Evolutionary conservation across 2,888 invertebrate species (phyloP), one percentile per base, ranked within the genome.

Genomic region (Penaeus monodon): DNA sequence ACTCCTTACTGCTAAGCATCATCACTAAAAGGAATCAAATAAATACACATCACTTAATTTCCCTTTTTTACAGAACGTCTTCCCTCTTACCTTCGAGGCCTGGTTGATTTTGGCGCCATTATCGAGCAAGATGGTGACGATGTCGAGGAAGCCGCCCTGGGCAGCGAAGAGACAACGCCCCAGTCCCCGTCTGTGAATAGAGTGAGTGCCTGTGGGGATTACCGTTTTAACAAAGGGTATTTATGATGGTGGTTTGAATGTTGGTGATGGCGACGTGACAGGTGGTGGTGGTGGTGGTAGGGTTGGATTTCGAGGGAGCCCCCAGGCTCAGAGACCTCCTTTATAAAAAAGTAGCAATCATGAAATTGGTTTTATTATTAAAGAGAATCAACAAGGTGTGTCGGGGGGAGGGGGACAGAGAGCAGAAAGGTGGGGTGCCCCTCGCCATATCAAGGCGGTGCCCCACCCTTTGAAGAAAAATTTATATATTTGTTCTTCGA

Each of bases 141-240:
- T 95, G 92, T 98, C 96, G 90, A 96, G 93, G 93, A 95, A 97
- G 17, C 98, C 98, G 90, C 97, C 97, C 93, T 98, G 98, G 29
- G 98, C 96, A 88, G 98, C 97, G 93, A 98, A 98, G 93, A 98
- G n/a, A 98, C 91, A 98, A 93, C 77, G 98, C 96, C 90, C 96
- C 97, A 77, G 98, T 98, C 88, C 98, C 98, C 87, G 98, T 98
- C 95, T 97, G 93, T 91, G 93, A 93, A 90, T 90, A 86, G 90
- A 88, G 88, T 70, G 22, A 63, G 24, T 57, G 24, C n/a, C 22
- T 17, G 14, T 38, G 49, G 49, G 27, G n/a, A 57, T 12, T 79
- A 29, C 4, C 7, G 38, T 10, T 70, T 70, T 57, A 57, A 57
- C 57, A 20, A 57, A 44, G 2, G 70, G 27, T 70, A 70, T 17